Conservation (phyloP, 1,140 invertebrate genomes). For the Procambarus virginalis region DNA sequence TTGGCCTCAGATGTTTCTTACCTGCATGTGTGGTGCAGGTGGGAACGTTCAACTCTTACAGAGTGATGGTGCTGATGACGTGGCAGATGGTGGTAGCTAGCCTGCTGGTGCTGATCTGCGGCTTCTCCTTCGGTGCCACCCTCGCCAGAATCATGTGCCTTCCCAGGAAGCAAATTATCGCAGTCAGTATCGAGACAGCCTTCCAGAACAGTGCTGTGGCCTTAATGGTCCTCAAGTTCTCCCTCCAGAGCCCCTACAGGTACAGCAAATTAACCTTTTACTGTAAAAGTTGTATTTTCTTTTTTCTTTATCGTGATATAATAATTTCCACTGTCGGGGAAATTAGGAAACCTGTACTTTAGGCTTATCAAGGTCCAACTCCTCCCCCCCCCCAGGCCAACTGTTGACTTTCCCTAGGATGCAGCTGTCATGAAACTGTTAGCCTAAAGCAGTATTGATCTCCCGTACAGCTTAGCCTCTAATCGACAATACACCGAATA, state of each 20-base stretch:
- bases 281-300: too few species aligned
- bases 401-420: too few species aligned
- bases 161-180: constrained; percentile 72
- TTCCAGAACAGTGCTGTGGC: constrained; percentile 76
- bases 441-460: too few species aligned
- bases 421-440: too few species aligned
- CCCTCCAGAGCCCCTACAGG: constrained; percentile 75
- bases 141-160: constrained; percentile 56
- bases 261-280: background rate
- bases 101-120: constrained; percentile 33
- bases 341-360: too few species aligned
- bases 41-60: constrained; percentile 66
- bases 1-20: too few species aligned
- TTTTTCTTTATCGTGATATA: too few species aligned
- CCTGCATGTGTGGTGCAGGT: constrained; percentile 30
- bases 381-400: too few species aligned
- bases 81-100: constrained; percentile 58
- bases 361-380: too few species aligned
- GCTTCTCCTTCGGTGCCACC: constrained; percentile 58
- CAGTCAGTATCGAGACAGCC: constrained; percentile 77
- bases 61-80: constrained; percentile 61
- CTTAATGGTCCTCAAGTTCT: constrained; percentile 74
- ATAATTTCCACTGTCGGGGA: too few species aligned
- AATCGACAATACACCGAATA: too few species aligned
- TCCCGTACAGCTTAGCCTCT: too few species aligned